These are phyloP conservation scores for Petroica traversi DNA, from an alignment of 2,113 vertebrate species.

Conservation along the genomic window DNA sequence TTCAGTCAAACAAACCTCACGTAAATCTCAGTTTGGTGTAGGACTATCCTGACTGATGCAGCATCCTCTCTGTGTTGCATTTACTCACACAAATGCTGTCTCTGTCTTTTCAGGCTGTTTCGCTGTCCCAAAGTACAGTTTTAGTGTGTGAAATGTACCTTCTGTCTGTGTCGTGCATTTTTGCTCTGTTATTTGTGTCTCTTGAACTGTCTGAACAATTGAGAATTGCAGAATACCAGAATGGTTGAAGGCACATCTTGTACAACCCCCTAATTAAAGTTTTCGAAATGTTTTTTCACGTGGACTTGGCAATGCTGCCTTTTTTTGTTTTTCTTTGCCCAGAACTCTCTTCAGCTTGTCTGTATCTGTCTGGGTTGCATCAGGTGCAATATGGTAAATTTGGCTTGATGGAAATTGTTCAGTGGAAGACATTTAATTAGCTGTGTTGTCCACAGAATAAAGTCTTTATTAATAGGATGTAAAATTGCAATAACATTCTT, in stretches of 20 bases:
- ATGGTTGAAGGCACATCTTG: not conserved
- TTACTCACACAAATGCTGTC: not conserved
- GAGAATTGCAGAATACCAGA: not conserved
- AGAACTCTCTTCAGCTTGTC: not conserved
- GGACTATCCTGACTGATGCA: not conserved
- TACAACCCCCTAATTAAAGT: not conserved
- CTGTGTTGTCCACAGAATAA: not conserved
- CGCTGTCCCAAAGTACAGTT: rapidly evolving
- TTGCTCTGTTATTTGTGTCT: not conserved
- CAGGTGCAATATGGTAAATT: not conserved
- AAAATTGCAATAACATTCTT: not conserved
- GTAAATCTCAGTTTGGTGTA: not conserved
- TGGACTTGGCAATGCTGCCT: not conserved
- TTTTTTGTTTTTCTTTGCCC: not conserved
- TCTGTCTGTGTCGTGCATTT: not conserved
- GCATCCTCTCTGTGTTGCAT: not conserved
- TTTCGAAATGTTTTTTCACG: not conserved
- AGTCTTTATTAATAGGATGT: not conserved
- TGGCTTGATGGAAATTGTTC: not conserved
- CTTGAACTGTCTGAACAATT: not conserved
- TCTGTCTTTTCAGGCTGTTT: not conserved
- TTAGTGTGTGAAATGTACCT: not conserved
- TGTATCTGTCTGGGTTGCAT: not conserved
- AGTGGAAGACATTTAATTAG: not conserved
- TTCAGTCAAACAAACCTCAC: not conserved